Evolutionary conservation across 2,797 vertebrate genomes (phyloP), one percentile per base, ranked within the genome.

Genomic region (Peromyscus nudipes): DNA sequence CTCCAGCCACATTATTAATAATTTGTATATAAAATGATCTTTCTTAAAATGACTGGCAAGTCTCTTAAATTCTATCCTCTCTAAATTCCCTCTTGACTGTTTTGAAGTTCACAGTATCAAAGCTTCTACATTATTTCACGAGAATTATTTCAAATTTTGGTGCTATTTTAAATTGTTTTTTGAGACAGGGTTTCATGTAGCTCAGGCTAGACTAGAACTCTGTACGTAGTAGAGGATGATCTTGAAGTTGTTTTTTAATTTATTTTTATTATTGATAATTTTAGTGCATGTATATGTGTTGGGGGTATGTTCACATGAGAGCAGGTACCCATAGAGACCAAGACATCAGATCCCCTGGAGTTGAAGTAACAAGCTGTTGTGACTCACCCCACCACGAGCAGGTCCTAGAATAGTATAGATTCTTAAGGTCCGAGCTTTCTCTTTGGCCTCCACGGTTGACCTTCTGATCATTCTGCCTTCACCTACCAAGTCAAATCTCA

Each of bases 1-100:
- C 57, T 60, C 21, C 57, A 64, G 25, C 23, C 40, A 5, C 37
- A 83, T 83, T 62, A 29, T 62, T 37, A 81, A 60, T 57, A 60
- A 69, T 79, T 90, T 65, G 89, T 34, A 76, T 92, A 86, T 46
- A 75, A 93, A 77, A 79, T 89, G 40, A 82, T 83, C 65, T 87
- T 75, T 55, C 11, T 77, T 94, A 81, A 90, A 85, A 75, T 93
- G 92, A 91, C 25, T 69, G 25, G 34, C 27, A 21, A 34, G 46
- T 29, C 31, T 82, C 76, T 73, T 67, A 52, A 88, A 57, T 76
- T 69, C 57, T 4, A 43, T 65, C 71, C 82, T 79, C 40, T 86
- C 65, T 65, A 77, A 95, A 6, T 73, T 55, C 75, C 75, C 31
- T 77, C 37, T 31, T 80, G n/a, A 57, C 17, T 64, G 10, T 94